These are phyloP conservation scores for Eupelmus urozonus DNA, from an alignment of 2,888 invertebrate genomes.

Conservation along the genomic window DNA sequence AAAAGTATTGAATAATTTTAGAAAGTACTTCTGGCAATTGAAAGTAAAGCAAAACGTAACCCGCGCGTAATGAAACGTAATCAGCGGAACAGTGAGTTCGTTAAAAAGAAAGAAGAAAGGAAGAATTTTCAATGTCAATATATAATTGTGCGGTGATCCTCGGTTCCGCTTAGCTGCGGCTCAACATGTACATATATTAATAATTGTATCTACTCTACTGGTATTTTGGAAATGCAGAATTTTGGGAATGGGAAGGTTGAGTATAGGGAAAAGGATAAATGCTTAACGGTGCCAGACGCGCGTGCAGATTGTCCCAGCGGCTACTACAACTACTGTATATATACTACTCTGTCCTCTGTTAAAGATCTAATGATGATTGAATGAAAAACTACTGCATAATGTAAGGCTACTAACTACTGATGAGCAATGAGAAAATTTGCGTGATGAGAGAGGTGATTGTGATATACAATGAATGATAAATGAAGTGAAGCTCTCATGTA, in stretches of 20 bases:
- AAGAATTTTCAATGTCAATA: constrained; percentile 12
- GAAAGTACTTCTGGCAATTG: background rate
- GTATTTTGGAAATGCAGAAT: background rate
- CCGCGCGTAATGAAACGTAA: background rate
- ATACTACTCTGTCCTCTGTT: background rate
- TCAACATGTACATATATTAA: background rate
- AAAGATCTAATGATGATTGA: too few relatives aligned
- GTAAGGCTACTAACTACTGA: constrained; percentile 5
- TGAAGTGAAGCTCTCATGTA: constrained; percentile 39
- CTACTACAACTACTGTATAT: constrained; percentile 48
- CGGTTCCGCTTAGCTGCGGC: background rate
- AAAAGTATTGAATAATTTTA: too few relatives aligned
- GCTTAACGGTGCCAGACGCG: constrained; percentile 58
- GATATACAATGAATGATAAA: constrained; percentile 11
- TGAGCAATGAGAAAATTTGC: constrained; percentile 29
- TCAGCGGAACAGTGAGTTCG: background rate
- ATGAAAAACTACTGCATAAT: background rate
- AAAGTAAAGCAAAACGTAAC: constrained; percentile 3
- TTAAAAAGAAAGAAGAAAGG: too few relatives aligned
- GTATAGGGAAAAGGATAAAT: constrained; percentile 2
- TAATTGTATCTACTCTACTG: constrained; percentile 14
- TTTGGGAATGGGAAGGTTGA: background rate
- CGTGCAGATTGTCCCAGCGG: constrained; percentile 62
- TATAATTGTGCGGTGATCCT: constrained; percentile 12
- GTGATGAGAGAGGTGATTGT: background rate